These are phyloP conservation scores for Sipunculus nudus DNA, from an alignment of 2,888 invertebrate species.

Conservation along the genomic window DNA sequence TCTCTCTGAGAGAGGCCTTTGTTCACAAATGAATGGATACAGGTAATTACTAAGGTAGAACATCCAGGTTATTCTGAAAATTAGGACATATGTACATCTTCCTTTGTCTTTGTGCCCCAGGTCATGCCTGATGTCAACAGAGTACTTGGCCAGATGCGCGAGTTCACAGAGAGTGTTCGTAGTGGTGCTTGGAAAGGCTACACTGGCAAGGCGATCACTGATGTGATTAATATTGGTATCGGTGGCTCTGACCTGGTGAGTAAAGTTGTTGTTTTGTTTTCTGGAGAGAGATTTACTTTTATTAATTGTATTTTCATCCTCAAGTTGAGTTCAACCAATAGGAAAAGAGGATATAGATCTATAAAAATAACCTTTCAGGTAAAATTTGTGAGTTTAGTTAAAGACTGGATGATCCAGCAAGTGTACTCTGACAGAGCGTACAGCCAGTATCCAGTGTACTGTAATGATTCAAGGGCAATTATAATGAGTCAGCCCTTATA, in stretches of 20 bases:
- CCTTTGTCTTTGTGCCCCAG: conserved; percentile 59
- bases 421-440: no score
- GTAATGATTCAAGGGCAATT: no score
- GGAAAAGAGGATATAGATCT: neutral
- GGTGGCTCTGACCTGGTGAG: conserved; percentile 94
- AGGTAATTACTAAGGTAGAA: no score
- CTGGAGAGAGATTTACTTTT: neutral
- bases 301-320: neutral
- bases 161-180: conserved; percentile 81
- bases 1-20: no score
- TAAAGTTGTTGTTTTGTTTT: conserved; percentile 13
- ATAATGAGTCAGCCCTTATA: no score
- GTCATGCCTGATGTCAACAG: conserved; percentile 88
- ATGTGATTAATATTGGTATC: conserved; percentile 99
- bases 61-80: no score
- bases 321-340: neutral
- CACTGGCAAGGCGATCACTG: conserved; percentile 93
- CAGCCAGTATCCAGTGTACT: no score
- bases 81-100: no score
- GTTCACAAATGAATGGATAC: no score
- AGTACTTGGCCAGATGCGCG: conserved; percentile 93
- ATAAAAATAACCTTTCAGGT: no score
- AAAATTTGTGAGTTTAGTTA: no score
- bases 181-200: conserved; percentile 76
- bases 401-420: no score